A percentile compares a stretch with the other conserved stretches of the same genome.
These are phyloP conservation scores for Physella acuta DNA, from an alignment of 1,140 invertebrate species.

Conservation along the genomic window DNA sequence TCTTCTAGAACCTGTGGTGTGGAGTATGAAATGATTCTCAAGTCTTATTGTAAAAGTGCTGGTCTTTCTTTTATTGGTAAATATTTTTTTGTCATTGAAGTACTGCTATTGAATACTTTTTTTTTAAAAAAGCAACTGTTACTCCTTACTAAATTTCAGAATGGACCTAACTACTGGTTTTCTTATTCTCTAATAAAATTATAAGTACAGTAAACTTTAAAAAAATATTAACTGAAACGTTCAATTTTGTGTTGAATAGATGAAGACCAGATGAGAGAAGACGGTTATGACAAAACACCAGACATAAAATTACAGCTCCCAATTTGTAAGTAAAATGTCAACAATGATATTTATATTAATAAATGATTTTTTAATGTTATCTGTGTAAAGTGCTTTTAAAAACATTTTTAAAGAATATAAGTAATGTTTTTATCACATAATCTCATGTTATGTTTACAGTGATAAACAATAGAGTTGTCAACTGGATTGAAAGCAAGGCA, in stretches of 20 bases:
- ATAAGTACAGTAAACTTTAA: background rate
- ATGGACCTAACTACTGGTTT: too few species aligned
- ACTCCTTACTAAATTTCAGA: too few species aligned
- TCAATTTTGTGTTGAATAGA: conserved; percentile 58
- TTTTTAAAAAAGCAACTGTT: background rate
- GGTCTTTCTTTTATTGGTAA: conserved; percentile 22
- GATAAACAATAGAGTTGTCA: conserved; percentile 66
- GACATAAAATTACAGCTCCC: conserved; percentile 90
- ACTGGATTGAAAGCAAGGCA: conserved; percentile 97
- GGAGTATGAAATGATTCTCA: conserved; percentile 22
- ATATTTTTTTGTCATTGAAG: background rate
- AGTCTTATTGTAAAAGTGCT: conserved; percentile 3
- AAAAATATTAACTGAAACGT: background rate
- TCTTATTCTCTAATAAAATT: too few species aligned
- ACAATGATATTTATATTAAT: background rate
- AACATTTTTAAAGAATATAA: background rate
- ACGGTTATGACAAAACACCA: conserved; percentile 93
- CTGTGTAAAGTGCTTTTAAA: too few species aligned
- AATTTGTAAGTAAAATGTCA: conserved; percentile 63
- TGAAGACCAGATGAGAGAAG: conserved; percentile 76
- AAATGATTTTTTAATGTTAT: background rate
- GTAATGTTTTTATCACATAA: background rate
- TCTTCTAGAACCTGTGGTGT: conserved; percentile 19
- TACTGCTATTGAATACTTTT: background rate
- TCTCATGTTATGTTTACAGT: background rate